A percentile compares a stretch with the other conserved stretches of the same genome.
These are phyloP conservation scores for Amyelois transitella DNA, from an alignment of 1,140 invertebrate species.

Conservation along the genomic window DNA sequence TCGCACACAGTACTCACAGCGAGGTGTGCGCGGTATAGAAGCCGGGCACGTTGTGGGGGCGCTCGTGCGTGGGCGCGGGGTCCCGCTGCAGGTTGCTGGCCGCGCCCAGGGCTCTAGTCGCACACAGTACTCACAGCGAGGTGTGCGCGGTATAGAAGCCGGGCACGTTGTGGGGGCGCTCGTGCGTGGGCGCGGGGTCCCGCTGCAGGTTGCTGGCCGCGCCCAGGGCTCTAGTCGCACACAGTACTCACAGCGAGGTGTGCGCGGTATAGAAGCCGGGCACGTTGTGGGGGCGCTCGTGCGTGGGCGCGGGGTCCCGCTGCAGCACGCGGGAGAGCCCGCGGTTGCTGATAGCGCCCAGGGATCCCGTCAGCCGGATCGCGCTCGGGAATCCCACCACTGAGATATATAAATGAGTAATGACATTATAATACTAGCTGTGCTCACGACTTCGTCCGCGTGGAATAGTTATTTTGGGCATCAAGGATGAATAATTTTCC, in stretches of 20 bases:
- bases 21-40: too few relatives aligned
- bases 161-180: slow-evolving; percentile 54
- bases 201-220: slow-evolving; percentile 34
- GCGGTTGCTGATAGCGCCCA: slow-evolving; percentile 56
- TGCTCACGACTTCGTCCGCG: too few relatives aligned
- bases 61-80: too few relatives aligned
- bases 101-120: too few relatives aligned
- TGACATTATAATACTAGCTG: background rate
- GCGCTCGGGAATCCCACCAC: slow-evolving; percentile 35
- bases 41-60: too few relatives aligned
- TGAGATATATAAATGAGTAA: slow-evolving; percentile 3
- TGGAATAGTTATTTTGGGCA: too few relatives aligned
- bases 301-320: slow-evolving; percentile 44
- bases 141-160: slow-evolving; percentile 57
- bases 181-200: slow-evolving; percentile 35
- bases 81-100: too few relatives aligned
- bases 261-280: slow-evolving; percentile 57
- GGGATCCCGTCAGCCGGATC: slow-evolving; percentile 52
- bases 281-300: slow-evolving; percentile 61
- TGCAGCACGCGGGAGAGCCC: slow-evolving; percentile 36
- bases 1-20: too few relatives aligned
- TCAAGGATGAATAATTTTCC: too few relatives aligned
- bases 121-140: too few relatives aligned
- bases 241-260: slow-evolving; percentile 37
- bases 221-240: background rate